Evolutionary conservation across 2,888 invertebrate species (phyloP), one percentile per base, ranked within the genome.

Genomic region (Eristalinus sepulchralis): DNA sequence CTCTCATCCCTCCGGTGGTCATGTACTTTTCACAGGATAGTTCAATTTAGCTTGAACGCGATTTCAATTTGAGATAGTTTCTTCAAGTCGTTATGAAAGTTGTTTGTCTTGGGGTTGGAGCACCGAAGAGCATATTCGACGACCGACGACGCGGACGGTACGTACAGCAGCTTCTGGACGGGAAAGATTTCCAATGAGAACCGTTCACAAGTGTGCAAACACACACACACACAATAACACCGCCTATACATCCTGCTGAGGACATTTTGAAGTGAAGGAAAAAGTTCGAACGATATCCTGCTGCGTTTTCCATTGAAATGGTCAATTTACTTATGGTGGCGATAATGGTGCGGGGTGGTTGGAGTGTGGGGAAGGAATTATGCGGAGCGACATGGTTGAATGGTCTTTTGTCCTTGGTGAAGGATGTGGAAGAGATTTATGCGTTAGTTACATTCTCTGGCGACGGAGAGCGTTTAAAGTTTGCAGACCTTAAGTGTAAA

Each of bases 1-100:
- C 67, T 77, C 76, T 66, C 76, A 77, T 82, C 80, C 67, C 33
- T 64, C 47, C 47, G 47, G 5, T 47, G 82, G 66, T 83, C 86
- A 67, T 86, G 86, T 86, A 73, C 86, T 86, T 83, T 83, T 86
- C 78, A 80, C 83, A 88, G 84, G 88, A 88, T 79, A 88, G 84
- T 88, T 84, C 88, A 88, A 84, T 88, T 88, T 88, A 88, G 80
- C 84, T 84, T 77, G 79, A 84, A 88, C 80, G 88, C 84, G 88
- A 88, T 88, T 88, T 88, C 88, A 88, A 88, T 88, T 88, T 88
- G 53, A 88, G 88, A 88, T 88, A 88, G 88, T 88, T 88, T 88
- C 81, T 84, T 78, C 73, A 80, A 78, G 77, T 84, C 70, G 72
- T 84, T 88, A 55, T 57, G 76, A 88, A 78, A 88, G 80, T 88